Conservation (phyloP, 1,140 invertebrate genomes). For the Diuraphis noxia region DNA sequence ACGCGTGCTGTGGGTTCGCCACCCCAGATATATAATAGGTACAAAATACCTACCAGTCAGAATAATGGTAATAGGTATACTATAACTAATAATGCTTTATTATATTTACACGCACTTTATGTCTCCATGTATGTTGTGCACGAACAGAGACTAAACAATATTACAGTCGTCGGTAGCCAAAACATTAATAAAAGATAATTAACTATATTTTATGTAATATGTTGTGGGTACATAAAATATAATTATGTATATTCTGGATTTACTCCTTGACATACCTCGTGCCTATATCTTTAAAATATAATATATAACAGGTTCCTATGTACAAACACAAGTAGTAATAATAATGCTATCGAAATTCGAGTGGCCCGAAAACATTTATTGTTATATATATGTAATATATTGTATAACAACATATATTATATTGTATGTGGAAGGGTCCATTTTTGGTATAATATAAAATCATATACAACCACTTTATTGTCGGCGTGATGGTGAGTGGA, state of each 20-base stretch:
- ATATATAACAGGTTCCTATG: not conserved
- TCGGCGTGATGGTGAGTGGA: not conserved
- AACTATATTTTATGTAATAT: slow-evolving; percentile 2
- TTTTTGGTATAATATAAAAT: not conserved
- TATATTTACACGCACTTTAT: not conserved
- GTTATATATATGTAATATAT: not conserved
- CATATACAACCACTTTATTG: not conserved
- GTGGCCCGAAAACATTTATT: not conserved
- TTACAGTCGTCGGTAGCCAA: not conserved
- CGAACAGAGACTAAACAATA: slow-evolving; percentile 9
- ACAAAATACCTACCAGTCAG: not conserved
- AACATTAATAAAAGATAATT: not conserved
- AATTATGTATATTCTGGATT: not conserved
- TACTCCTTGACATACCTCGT: not conserved
- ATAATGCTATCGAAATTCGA: not conserved
- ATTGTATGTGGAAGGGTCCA: not conserved
- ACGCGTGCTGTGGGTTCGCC: too few relatives aligned
- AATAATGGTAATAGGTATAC: slow-evolving; percentile 1
- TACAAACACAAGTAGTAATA: not conserved
- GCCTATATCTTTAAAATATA: not conserved
- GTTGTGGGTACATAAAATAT: not conserved
- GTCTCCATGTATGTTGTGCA: not conserved
- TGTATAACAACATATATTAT: not conserved
- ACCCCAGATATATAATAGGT: too few relatives aligned
- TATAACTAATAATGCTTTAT: not conserved